phyloP scores from a whole-genome alignment of 2,797 vertebrate species.

The Arrhamphus sclerolepis region DNA sequence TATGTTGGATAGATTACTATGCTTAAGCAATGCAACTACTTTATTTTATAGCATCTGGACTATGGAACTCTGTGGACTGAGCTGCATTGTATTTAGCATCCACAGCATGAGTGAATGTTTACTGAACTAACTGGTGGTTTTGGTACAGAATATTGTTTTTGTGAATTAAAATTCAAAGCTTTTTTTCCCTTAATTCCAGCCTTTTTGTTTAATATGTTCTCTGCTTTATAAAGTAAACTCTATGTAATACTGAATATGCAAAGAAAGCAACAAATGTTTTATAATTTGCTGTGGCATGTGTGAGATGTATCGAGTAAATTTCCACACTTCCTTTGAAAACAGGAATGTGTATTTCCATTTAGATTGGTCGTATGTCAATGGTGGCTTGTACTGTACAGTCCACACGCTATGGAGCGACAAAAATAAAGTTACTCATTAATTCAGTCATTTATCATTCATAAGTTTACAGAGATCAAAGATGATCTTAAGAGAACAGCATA shows the following conservation, averaged over 20 bases:
- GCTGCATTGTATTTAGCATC: not conserved
- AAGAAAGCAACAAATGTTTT: no score
- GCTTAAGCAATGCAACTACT: not conserved
- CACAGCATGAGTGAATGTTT: not conserved
- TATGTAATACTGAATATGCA: no score
- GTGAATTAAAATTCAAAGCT: not conserved
- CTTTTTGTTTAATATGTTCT: not conserved
- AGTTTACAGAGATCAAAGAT: conserved; percentile 59
- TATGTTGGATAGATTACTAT: no score
- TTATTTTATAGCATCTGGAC: not conserved
- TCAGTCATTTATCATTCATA: conserved; percentile 53
- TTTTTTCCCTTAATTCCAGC: not conserved
- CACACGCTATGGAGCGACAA: conserved; percentile 29
- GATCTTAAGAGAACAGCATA: conserved; percentile 46
- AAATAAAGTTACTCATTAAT: conserved; percentile 48
- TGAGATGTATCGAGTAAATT: no score
- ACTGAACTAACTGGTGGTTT: not conserved
- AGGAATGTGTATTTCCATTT: not conserved
- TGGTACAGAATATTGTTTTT: not conserved
- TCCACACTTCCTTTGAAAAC: not conserved
- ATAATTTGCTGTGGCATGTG: no score
- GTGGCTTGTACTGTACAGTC: conserved; percentile 1
- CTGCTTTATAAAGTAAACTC: no score
- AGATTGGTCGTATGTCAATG: not conserved
- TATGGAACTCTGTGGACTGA: not conserved